These are phyloP conservation scores for Pseudoatta argentina DNA, from an alignment of 1,140 invertebrate genomes.

Conservation along the genomic window DNA sequence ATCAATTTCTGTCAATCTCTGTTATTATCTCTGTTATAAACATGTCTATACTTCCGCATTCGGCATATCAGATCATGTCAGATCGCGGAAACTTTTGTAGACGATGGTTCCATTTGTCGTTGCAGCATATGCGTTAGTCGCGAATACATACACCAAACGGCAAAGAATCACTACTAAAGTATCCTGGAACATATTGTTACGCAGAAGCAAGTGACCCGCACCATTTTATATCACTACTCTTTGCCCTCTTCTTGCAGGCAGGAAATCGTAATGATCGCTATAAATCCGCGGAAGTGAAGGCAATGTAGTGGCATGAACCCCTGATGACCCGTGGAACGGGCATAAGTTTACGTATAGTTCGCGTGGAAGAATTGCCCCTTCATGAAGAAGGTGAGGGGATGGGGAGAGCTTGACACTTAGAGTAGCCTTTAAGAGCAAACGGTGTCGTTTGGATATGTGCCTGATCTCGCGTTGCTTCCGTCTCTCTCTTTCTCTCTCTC, in stretches of 20 bases:
- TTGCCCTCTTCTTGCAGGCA: not conserved
- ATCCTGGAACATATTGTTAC: slow-evolving; percentile 31
- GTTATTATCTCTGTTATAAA: not conserved
- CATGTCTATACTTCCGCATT: not conserved
- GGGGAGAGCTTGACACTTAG: not conserved
- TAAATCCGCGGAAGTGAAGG: slow-evolving; percentile 42
- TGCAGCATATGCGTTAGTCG: not conserved
- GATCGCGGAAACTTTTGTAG: not conserved
- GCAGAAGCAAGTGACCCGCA: not conserved
- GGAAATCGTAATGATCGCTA: slow-evolving; percentile 48
- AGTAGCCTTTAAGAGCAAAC: slow-evolving; percentile 37
- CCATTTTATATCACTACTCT: not conserved
- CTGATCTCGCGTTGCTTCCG: slow-evolving; percentile 38
- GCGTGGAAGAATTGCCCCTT: slow-evolving; percentile 22
- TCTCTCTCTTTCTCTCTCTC: too few species aligned
- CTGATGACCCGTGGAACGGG: slow-evolving; percentile 54
- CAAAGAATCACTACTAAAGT: slow-evolving; percentile 9
- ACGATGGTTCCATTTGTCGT: not conserved
- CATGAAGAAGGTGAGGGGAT: not conserved
- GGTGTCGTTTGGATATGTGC: slow-evolving; percentile 59
- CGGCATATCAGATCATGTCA: not conserved
- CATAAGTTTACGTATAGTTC: slow-evolving; percentile 47
- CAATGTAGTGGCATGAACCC: slow-evolving; percentile 38
- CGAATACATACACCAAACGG: not conserved
- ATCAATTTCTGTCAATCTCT: not conserved